Base-by-base conservation (phyloP, 2,888 invertebrate species). In the Cephus nigrinus region DNA sequence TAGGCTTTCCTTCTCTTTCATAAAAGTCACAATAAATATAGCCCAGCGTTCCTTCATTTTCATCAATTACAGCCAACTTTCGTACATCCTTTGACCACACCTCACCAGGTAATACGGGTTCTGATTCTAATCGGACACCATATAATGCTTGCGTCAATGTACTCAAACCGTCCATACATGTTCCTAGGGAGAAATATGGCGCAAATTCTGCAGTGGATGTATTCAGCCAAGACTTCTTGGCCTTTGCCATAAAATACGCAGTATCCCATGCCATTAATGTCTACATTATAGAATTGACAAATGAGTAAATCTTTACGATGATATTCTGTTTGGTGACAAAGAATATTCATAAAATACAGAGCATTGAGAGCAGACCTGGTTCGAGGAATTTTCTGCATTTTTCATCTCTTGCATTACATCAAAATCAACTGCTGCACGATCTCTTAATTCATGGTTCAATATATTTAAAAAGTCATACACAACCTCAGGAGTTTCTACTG, bases 1-100 rank as follows among this genome's bases (percentile, higher is more conserved):
- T 96, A 9, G 97, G 97, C 92, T 99, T 99, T n/a, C 96, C 96
- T 34, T 93, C 92, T 76, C 98, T 93, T 92, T 97, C 97, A 90
- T 97, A 99, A 88, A 99, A 96, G 92, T 99, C 99, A 92, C 99
- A 98, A 92, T 99, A 99, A 86, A 99, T 98, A 88, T 97, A 95
- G 0, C 99, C 99, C 55, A 99, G 92, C 15, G 96, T 90, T 0
- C 97, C 97, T 88, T 97, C 96, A 0, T 91, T 93, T 86, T 96
- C 95, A 87, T 98, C 96, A 1, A 95, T 94, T 34, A 98, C 98
- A n/a, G 96, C 96, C 80, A 99, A 92, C 92, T 99, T 99, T 88
- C 98, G 96, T 55, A 99, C 96, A 90, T 98, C 97, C 4, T 94
- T 93, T 1, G 95, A 93, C 98, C 98, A 99, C 0, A 95, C 94